Evolutionary conservation across 2,888 invertebrate species (phyloP), one percentile per base, ranked within the genome.

Genomic region (Andrena marginata): DNA sequence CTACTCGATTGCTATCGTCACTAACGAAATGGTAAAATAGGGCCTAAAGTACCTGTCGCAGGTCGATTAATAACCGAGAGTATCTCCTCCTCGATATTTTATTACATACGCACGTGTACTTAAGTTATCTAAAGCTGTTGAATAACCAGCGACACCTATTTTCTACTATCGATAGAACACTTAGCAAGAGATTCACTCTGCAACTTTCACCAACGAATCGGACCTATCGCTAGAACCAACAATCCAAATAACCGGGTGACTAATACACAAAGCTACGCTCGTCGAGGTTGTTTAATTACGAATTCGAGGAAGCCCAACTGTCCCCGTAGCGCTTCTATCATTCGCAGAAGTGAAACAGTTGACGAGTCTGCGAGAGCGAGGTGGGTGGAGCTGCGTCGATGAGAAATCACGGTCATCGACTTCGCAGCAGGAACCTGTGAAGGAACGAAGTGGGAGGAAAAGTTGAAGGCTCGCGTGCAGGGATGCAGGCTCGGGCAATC

Each of bases 401-500:
- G 67, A 71, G 63, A 67, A 49, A 56, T 65, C 26, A 29, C 31
- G 49, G 56, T 60, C 16, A 62, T 59, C 49, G 62, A 42, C 23
- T 56, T 49, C 35, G 67, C 7, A 20, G 35, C 23, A 5, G 16
- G 35, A 1, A 8, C n/a, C n/a, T n/a, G 31, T 10, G 68, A n/a
- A 59, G 5, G 10, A 23, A 26, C 7, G n/a, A 10, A n/a, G 26
- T 10, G 10, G 23, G 49, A 3, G 8, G 48, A 7, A 5, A 2
- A 42, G 64, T 6, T 49, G 33, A 33, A 8, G 48, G 31, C 20
- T 63, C 8, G 78, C 68, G 78, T 35, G 65, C 23, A n/a, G 63
- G 67, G 73, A 48, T 63, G 71, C 67, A 49, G 68, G 51, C 7
- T 20, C 42, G n/a, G 8, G 62, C 81, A 78, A 87, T 87, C 84